Evolutionary conservation across 2,113 vertebrate genomes (phyloP).

Genomic region (Peromyscus polionotus): DNA sequence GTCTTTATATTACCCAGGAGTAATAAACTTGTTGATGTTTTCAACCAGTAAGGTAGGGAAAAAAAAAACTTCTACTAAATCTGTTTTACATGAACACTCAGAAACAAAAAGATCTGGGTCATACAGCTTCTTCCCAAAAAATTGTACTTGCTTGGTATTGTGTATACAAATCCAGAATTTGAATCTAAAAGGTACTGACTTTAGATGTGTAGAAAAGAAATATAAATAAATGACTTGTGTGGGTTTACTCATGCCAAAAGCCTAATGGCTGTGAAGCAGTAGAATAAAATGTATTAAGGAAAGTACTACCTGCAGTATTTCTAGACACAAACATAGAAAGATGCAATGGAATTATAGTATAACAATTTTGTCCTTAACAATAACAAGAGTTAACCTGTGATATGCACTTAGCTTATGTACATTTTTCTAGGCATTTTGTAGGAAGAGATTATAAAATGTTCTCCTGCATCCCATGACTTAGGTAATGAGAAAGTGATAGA

Average conservation of each 20-base stretch:
- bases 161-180: slow-evolving; percentile 7
- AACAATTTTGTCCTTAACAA: neutral
- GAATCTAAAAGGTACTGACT: neutral
- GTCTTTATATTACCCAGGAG: slow-evolving; percentile 50
- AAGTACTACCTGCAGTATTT: neutral
- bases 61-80: slow-evolving; percentile 8
- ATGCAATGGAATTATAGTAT: neutral
- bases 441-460: neutral
- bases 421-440: neutral
- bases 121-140: neutral
- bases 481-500: neutral
- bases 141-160: neutral
- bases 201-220: neutral
- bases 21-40: slow-evolving; percentile 57
- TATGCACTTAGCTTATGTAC: neutral
- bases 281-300: neutral
- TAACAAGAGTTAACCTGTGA: neutral
- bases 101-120: neutral
- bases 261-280: neutral
- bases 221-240: neutral
- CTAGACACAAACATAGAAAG: neutral
- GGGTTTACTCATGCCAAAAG: neutral
- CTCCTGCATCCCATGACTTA: neutral
- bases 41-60: slow-evolving; percentile 2
- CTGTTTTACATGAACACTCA: neutral